phyloP scores from a whole-genome alignment of 2,888 invertebrate species.

The Cephalotes varians region DNA sequence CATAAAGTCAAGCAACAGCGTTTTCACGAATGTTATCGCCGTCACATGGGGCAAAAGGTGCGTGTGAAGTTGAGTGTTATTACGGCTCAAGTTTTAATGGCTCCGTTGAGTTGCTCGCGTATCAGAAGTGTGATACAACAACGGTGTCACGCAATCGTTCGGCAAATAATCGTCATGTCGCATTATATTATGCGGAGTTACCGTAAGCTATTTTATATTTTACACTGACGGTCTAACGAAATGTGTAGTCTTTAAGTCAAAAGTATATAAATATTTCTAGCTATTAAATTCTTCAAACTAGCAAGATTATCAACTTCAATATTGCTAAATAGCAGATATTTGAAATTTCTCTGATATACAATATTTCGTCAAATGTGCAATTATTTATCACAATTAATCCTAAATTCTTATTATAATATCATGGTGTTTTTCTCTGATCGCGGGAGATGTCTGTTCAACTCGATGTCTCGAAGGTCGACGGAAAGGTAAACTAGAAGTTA shows the following conservation, averaged over 20 bases:
- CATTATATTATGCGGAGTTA: constrained; percentile 1
- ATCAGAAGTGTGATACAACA: constrained; percentile 51
- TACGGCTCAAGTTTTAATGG: constrained; percentile 77
- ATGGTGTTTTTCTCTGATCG: background rate
- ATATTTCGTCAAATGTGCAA: background rate
- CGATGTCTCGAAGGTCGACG: constrained; percentile 64
- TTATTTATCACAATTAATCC: background rate
- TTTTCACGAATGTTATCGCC: constrained; percentile 79
- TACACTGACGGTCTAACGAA: background rate
- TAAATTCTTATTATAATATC: background rate
- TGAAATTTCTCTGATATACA: background rate
- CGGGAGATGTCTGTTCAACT: constrained; percentile 51
- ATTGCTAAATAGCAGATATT: background rate
- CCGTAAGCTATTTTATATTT: constrained; percentile 26
- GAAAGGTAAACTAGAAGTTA: constrained; percentile 70
- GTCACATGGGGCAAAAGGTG: constrained; percentile 61
- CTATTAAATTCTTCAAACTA: background rate
- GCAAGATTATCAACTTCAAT: background rate
- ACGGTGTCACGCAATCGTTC: constrained; percentile 65
- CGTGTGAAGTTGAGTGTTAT: constrained; percentile 74
- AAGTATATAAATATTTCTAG: background rate
- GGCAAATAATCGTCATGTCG: constrained; percentile 61
- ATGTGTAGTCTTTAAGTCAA: background rate
- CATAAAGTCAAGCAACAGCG: constrained; percentile 74
- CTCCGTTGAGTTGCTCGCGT: constrained; percentile 57